Conservation (phyloP, 2,888 invertebrate genomes). For the Eumacrocentrus americanus region DNA sequence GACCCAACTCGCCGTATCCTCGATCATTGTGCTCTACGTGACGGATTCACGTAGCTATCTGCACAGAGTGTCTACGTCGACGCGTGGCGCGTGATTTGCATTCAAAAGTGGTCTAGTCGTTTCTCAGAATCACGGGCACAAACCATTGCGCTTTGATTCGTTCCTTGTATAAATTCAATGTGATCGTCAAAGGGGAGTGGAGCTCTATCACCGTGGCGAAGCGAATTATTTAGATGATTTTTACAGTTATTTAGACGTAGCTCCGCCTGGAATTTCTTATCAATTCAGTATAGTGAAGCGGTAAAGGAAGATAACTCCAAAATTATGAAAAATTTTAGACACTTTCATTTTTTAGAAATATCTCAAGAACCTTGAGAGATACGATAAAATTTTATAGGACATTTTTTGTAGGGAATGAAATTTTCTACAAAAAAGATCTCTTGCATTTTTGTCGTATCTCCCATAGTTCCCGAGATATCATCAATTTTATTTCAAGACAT, state of each 20-base stretch:
- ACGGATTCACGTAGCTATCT: constrained; percentile 42
- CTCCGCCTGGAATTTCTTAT: neutral
- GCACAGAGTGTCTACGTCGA: constrained; percentile 22
- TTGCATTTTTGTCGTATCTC: neutral
- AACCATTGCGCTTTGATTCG: neutral
- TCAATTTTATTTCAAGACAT: neutral
- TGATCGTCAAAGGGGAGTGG: no score
- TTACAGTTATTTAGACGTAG: neutral
- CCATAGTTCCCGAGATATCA: neutral
- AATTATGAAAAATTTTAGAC: neutral
- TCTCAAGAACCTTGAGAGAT: neutral
- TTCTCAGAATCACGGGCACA: constrained; percentile 44
- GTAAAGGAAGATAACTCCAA: neutral
- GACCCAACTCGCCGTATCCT: constrained; percentile 21
- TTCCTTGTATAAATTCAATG: neutral
- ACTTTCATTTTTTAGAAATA: neutral
- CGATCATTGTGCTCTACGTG: constrained; percentile 45
- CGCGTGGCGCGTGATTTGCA: constrained; percentile 49
- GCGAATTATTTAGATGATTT: no score
- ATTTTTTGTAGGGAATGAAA: neutral
- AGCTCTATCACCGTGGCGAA: no score
- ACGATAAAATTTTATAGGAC: neutral
- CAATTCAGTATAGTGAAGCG: neutral
- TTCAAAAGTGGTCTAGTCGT: constrained; percentile 47
- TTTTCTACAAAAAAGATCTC: neutral